These are phyloP conservation scores for Chydorus sphaericus DNA, from an alignment of 2,888 invertebrate genomes.

Conservation along the genomic window DNA sequence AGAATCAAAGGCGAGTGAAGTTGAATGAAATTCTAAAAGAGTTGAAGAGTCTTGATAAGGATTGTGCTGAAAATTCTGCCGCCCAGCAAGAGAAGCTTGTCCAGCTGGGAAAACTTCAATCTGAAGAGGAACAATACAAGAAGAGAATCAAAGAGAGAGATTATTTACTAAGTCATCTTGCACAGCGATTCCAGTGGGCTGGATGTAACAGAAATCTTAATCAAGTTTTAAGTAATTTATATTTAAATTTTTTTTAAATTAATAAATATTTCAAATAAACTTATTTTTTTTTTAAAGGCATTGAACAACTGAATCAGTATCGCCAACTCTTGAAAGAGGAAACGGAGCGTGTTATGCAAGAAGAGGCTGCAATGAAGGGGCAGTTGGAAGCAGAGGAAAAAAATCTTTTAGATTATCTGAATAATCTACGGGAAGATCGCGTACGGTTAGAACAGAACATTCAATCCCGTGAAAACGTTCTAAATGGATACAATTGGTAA, in stretches of 20 bases:
- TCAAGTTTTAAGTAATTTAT: not conserved
- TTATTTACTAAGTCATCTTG: constrained; percentile 2
- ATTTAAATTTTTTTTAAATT: not conserved
- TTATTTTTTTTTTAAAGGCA: constrained; percentile 23
- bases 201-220: constrained; percentile 20
- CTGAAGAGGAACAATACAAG: constrained; percentile 32
- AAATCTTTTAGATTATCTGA: constrained; percentile 39
- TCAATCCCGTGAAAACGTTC: constrained; percentile 38
- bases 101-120: constrained; percentile 33
- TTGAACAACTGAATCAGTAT: constrained; percentile 23
- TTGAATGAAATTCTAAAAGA: constrained; percentile 25
- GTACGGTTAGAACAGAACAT: constrained; percentile 51
- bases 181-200: not conserved
- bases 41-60: constrained; percentile 16
- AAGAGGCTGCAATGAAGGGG: constrained; percentile 26
- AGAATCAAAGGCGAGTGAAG: not conserved
- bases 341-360: constrained; percentile 4
- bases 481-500: constrained; percentile 30
- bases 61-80: constrained; percentile 15
- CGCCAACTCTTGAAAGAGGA: constrained; percentile 19
- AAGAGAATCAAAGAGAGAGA: constrained; percentile 27
- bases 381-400: constrained; percentile 35
- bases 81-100: constrained; percentile 26
- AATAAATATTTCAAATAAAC: constrained; percentile 19
- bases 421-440: constrained; percentile 34